Conservation (phyloP, 2,113 vertebrate species). For the Zapornia atra region DNA sequence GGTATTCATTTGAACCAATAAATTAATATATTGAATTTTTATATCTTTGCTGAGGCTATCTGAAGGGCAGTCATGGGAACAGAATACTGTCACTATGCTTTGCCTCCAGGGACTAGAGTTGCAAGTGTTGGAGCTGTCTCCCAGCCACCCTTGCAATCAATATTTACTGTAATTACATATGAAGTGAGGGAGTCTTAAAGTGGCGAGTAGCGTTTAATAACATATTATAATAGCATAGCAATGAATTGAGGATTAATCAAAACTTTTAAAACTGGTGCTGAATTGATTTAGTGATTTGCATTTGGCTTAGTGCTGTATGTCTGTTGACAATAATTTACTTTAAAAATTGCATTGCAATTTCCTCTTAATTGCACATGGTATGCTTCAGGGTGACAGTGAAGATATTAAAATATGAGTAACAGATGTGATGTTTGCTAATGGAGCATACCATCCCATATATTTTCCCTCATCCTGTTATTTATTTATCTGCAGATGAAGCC, state of each 20-base stretch:
- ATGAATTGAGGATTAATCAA: constrained; percentile 50
- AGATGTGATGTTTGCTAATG: constrained; percentile 52
- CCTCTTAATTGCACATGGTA: constrained; percentile 47
- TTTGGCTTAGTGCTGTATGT: background rate
- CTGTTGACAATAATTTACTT: constrained; percentile 31
- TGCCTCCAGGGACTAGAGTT: background rate
- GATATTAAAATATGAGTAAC: constrained; percentile 66
- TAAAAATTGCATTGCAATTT: constrained; percentile 28
- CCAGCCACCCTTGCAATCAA: background rate
- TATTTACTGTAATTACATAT: constrained; percentile 16
- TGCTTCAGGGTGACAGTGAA: constrained; percentile 42
- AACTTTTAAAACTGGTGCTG: constrained; percentile 38
- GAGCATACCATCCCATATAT: constrained; percentile 10
- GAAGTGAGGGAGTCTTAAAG: constrained; percentile 3
- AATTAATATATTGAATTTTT: background rate
- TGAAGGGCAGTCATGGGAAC: background rate
- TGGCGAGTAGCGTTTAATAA: background rate
- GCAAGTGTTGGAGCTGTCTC: background rate
- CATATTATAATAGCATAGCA: background rate
- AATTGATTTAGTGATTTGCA: constrained; percentile 48
- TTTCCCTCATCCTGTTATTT: constrained; percentile 37
- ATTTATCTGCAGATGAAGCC: constrained; percentile 31
- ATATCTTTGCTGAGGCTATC: background rate
- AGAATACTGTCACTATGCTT: background rate
- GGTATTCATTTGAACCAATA: background rate